Evolutionary conservation across 1,140 invertebrate species (phyloP), one percentile per base, ranked within the genome.

Genomic region (Drosophila pallidifrons): DNA sequence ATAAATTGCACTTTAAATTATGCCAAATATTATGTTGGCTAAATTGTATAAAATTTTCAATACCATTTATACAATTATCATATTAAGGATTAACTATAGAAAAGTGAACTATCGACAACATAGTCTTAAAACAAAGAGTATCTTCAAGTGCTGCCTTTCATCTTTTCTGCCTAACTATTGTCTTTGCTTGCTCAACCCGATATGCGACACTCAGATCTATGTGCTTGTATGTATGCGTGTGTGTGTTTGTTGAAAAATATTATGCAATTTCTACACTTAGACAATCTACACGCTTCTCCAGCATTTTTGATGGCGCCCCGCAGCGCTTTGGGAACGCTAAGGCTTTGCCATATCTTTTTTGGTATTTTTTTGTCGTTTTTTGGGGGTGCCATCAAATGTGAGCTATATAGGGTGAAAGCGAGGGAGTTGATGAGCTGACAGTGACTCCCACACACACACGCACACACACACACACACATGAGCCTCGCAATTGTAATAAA

Each of bases 251-350:
- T 69, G 30, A 75, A 74, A 89, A 81, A 89, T 89, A 85, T 89
- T 89, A 85, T 89, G 85, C 77, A 89, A 89, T 89, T 89, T 90
- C 69, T 74, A 85, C 85, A 89, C 77, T 81, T 83, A 75, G 51
- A 71, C 83, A 89, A 69, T 81, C 60, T 81, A 32, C 63, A 65
- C 57, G 66, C 60, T 46, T 49, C 68, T 25, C 46, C n/a, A 70
- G 60, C 57, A 73, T 77, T 87, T 72, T 78, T 52, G 54, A 57
- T 69, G 67, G 60, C 52, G 75, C 75, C 83, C 81, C 69, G 65
- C 75, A 75, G 85, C 81, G 80, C 64, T 57, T 54, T 72, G 51
- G 54, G 38, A 25, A 43, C 41, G 47, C 49, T 41, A 38, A 60
- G 71, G 65, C 57, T 68, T 68, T 71, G 75, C 77, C 77, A 51